Evolutionary conservation across 2,797 vertebrate species (phyloP).

Genomic region (Peromyscus aztecus): DNA sequence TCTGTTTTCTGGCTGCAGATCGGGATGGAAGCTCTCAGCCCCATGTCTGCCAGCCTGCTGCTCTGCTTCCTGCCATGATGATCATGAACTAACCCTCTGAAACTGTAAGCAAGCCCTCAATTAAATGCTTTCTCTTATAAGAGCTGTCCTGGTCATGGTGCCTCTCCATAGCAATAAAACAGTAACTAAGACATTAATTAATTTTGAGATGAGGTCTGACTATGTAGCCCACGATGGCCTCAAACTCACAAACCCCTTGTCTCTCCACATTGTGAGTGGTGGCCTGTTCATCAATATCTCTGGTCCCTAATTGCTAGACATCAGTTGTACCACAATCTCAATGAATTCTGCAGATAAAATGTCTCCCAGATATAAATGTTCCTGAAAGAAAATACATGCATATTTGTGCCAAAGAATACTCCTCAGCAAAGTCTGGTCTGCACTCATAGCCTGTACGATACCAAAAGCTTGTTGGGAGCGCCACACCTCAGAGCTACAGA

Average conservation of each 20-base stretch:
- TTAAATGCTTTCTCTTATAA: not conserved
- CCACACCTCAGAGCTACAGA: not conserved
- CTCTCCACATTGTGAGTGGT: not conserved
- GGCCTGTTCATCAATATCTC: not conserved
- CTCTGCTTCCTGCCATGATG: too few relatives aligned
- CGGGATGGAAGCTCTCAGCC: too few relatives aligned
- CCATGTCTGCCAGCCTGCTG: too few relatives aligned
- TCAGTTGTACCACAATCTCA: not conserved
- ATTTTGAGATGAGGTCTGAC: not conserved
- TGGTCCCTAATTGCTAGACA: not conserved
- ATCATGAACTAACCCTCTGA: too few relatives aligned
- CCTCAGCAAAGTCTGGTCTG: not conserved
- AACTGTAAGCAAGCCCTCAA: too few relatives aligned
- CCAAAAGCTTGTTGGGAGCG: not conserved
- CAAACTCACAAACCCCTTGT: not conserved
- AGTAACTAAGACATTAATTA: not conserved
- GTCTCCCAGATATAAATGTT: not conserved
- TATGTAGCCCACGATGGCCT: not conserved
- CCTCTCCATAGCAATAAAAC: not conserved
- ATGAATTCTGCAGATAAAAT: slow-evolving; percentile 5
- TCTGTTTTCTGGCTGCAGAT: too few relatives aligned
- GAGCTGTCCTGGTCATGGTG: not conserved
- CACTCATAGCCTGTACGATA: not conserved
- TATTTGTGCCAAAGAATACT: not conserved
- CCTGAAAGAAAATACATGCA: not conserved